Conservation (phyloP, 2,113 vertebrate genomes). For the Sitta europaea region DNA sequence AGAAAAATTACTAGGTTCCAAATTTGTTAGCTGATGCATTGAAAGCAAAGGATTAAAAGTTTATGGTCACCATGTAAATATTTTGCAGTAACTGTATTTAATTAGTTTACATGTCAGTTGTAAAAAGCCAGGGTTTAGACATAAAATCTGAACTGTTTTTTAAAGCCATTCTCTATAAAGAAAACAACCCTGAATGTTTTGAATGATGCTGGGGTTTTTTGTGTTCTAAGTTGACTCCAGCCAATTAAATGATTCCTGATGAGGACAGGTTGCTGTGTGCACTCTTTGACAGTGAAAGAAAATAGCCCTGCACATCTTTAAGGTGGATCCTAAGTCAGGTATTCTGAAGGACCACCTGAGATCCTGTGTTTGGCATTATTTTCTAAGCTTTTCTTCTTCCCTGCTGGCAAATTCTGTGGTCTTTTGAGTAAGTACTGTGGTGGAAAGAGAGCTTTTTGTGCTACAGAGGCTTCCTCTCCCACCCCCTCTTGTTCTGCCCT, state of each 20-base stretch:
- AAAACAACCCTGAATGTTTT: not conserved
- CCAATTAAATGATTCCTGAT: not conserved
- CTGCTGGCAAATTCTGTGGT: not conserved
- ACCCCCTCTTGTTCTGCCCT: not conserved
- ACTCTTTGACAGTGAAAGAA: not conserved
- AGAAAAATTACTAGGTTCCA: not conserved
- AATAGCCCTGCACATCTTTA: not conserved
- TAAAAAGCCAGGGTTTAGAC: not conserved
- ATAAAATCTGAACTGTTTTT: not conserved
- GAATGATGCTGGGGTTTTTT: not conserved
- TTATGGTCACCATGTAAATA: not conserved
- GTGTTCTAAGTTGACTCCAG: not conserved
- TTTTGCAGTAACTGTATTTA: not conserved
- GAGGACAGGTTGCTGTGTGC: not conserved
- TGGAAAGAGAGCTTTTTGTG: not conserved
- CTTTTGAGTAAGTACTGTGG: not conserved
- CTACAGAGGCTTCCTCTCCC: not conserved
- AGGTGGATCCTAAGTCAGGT: not conserved
- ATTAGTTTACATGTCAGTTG: not conserved
- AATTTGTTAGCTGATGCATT: not conserved
- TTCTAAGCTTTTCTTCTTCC: not conserved
- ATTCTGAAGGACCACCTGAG: not conserved
- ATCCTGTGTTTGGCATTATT: not conserved
- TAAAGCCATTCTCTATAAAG: not conserved
- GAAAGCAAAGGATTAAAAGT: not conserved